Evolutionary conservation across 2,797 vertebrate genomes (phyloP), one percentile per base, ranked within the genome.

Genomic region (Acanthiza pusilla): DNA sequence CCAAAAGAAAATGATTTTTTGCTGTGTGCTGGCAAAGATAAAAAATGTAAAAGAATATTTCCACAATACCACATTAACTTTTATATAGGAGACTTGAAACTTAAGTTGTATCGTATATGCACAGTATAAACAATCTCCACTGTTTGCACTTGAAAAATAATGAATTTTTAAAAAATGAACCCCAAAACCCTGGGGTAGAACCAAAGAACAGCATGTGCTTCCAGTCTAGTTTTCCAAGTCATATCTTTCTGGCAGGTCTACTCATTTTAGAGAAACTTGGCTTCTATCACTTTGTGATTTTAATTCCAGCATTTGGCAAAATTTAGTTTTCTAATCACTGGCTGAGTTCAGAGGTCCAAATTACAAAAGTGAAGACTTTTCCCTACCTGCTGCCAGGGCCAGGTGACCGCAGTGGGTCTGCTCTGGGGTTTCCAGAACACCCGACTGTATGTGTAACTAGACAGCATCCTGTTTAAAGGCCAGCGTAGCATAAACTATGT

Each of bases 231-330:
- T 83, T 90, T 82, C 75, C 21, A 54, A 88, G 77, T 71, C 74
- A 43, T 89, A 82, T 51, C 77, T 93, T 92, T 91, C 67, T 81
- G 73, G 43, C 62, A 93, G 19, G 29, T 81, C 73, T 84, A 43
- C 40, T 78, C 81, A 55, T 63, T 94, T 90, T 60, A 84, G 45
- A 84, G 58, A 81, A 92, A 81, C 48, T 67, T 91, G 55, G 45
- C 76, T 88, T 88, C 51, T 67, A n/a, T 55, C 9, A 30, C 70
- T 75, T 68, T 9, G 20, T 61, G 48, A 84, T 79, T 96, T 95
- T 93, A 91, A 94, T 93, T 92, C 76, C 67, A 88, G 16, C 11
- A 19, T 66, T 93, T 95, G 45, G 76, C 77, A 94, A 90, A 95
- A 82, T 89, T 81, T 53, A 40, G 4, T 60, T 84, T 94, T 94